Conservation (phyloP, 2,888 invertebrate genomes). For the Pseudococcus viburni region DNA sequence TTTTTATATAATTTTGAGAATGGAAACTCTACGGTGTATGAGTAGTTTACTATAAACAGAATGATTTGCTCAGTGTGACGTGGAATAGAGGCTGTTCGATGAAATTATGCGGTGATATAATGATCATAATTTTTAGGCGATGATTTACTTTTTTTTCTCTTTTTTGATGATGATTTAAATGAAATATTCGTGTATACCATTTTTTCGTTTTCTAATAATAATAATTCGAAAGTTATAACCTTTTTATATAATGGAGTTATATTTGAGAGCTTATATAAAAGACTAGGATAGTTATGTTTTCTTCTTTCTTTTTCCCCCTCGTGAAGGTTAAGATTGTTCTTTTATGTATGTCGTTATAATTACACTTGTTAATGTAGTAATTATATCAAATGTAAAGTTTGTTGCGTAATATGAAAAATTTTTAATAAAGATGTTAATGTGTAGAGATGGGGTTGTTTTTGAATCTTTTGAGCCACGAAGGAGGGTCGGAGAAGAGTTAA, state of each 20-base stretch:
- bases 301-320: background rate
- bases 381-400: conserved; percentile 28
- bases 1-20: background rate
- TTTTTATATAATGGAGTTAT: conserved; percentile 27
- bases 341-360: conserved; percentile 26
- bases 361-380: conserved; percentile 50
- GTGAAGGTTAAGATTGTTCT: conserved; percentile 13
- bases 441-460: background rate
- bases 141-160: background rate
- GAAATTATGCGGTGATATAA: conserved; percentile 36
- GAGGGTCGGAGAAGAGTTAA: too few species aligned
- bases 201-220: background rate
- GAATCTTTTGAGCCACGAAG: background rate
- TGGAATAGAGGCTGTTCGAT: conserved; percentile 52
- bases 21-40: conserved; percentile 6
- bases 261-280: conserved; percentile 49
- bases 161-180: conserved; percentile 12
- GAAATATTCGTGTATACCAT: conserved; percentile 37
- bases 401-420: conserved; percentile 14
- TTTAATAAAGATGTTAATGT: conserved; percentile 47
- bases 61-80: conserved; percentile 47
- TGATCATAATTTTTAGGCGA: background rate
- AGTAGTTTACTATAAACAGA: conserved; percentile 13
- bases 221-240: background rate
- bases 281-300: conserved; percentile 51